Base-by-base conservation (phyloP, 2,888 invertebrate genomes). In the Cristatella mucedo region DNA sequence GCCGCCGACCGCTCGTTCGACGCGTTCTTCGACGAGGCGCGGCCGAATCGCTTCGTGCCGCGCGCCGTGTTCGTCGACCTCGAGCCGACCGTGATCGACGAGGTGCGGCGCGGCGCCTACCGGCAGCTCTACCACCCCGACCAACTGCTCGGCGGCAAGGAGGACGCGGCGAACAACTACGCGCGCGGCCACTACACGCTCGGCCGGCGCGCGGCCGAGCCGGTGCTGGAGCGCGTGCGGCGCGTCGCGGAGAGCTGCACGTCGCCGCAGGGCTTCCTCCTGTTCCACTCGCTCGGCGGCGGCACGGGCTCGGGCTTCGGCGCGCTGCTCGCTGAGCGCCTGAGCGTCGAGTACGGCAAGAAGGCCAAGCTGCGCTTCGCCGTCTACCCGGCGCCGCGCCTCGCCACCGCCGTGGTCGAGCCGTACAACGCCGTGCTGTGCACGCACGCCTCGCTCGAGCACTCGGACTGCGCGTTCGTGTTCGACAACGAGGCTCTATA, bases 11-110 rank as follows among this genome's bases (percentile, higher is more conserved):
- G 48, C 71, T 82, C 82, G 45, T 86, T 84, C 73, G 85, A 84
- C 51, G 86, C 66, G 9, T 66, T 68, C 49, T 67, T 68, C 53
- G 56, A 58, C 41, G 86, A 87, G 68, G 87, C 86, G 43, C 83
- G 83, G 34, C 80, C 84, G 22, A 87, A 86, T 59, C 87, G 87
- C 62, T 86, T 87, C 61, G 87, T 87, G n/a, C 87, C 87, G 33
- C 73, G 87, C 53, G 48, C 49, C 85, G 83, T 87, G 41, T 87
- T 86, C 58, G 84, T 87, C 7, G 87, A 89, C 68, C 71, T 89
- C 64, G 87, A 89, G 68, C 87, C 87, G 46, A 86, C 87, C 49
- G 87, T 89, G 57, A 83, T 89, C 39, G 42, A 45, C 29, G 46
- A 46, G 30, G 42, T 46, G 13, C 38, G 46, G 16, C 43, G 43